Base-by-base conservation (phyloP, 2,113 vertebrate genomes). In the Trichomycterus rosablanca region DNA sequence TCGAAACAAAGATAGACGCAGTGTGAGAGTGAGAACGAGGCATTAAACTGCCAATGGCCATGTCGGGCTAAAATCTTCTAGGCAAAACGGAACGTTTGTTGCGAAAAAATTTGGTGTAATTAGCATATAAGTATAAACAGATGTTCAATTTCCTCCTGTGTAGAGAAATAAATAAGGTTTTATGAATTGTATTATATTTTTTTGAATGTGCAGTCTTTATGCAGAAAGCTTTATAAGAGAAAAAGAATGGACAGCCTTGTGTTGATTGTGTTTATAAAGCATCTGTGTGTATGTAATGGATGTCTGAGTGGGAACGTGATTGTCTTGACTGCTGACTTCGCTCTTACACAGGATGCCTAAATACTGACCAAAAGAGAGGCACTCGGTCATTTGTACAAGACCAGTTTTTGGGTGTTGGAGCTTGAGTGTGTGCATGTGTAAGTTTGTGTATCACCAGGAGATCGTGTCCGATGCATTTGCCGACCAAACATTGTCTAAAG, bases 181-280 rank as follows among this genome's bases (percentile, higher is more conserved):
- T 81, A 82, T 80, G 77, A 87, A 83, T 84, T 81, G 84, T 87
- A 87, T 82, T 80, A 85, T 89, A 86, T 85, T 79, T 89, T 87
- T 88, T 88, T 86, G 70, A 40, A 81, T 79, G 85, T 86, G 79
- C 80, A 75, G 83, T 87, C 85, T 84, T 87, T 84, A 83, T 82
- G 81, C 80, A 72, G 79, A 84, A 85, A 88, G 87, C 85, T 89
- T 89, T 89, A 86, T 89, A 87, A 84, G 74, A 76, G 78, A 77
- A 81, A 79, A 77, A 67, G 75, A 88, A 85, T 82, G 79, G 85
- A 80, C 76, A 75, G 78, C 80, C 72, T 78, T 78, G 76, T 85
- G 72, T 65, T 62, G 66, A 79, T 79, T 72, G 76, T 86, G 81
- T 85, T 83, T 84, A 74, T 86, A 86, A 80, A 73, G 73, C 77